phyloP scores from a whole-genome alignment of 2,113 vertebrate species.

The Ophthalmolycus amberensis region DNA sequence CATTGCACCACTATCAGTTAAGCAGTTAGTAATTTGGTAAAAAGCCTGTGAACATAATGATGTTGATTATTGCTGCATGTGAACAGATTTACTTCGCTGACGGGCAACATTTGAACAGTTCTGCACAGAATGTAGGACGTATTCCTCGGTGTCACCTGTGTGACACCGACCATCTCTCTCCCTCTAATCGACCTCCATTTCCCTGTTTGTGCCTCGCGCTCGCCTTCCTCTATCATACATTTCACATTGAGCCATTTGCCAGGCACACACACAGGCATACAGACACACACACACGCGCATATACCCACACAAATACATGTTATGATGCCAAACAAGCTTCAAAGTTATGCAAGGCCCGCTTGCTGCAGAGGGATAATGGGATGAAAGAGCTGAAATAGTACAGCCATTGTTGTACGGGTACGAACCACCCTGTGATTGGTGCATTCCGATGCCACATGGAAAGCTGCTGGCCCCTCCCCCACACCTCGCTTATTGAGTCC shows the following conservation, averaged over 20 bases:
- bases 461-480: slow-evolving; percentile 66
- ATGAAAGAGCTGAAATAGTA: slow-evolving; percentile 74
- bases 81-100: slow-evolving; percentile 14
- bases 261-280: slow-evolving; percentile 19
- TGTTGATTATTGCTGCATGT: not conserved
- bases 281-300: slow-evolving; percentile 34
- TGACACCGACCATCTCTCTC: slow-evolving; percentile 19
- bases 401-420: slow-evolving; percentile 72
- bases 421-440: slow-evolving; percentile 72
- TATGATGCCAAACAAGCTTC: slow-evolving; percentile 74
- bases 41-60: not conserved
- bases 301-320: slow-evolving; percentile 51
- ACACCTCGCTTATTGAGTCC: slow-evolving; percentile 40
- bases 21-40: slow-evolving; percentile 9
- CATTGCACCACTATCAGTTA: slow-evolving; percentile 1
- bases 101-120: slow-evolving; percentile 6
- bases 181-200: slow-evolving; percentile 40
- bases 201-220: slow-evolving; percentile 20
- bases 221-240: slow-evolving; percentile 46
- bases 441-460: slow-evolving; percentile 73
- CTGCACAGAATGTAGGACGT: slow-evolving; percentile 5
- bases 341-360: slow-evolving; percentile 73
- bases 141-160: not conserved
- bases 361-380: slow-evolving; percentile 71
- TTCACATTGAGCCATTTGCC: slow-evolving; percentile 52